phyloP scores from a whole-genome alignment of 1,140 invertebrate species.

The Elymnias hypermnestra region DNA sequence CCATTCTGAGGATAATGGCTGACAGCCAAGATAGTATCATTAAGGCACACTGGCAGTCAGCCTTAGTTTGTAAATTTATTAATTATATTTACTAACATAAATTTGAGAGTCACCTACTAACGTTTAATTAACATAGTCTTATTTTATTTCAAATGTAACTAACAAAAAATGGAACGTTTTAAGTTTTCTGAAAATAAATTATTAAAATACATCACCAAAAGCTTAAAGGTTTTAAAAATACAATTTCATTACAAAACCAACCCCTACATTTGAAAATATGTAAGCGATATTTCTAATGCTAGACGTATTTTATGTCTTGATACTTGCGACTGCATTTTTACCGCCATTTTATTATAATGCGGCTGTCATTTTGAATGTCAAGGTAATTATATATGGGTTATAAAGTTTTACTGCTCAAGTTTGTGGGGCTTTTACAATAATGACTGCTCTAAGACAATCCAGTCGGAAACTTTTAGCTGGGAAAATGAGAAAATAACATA shows the following conservation, averaged over 20 bases:
- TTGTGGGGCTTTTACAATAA: conserved; percentile 14
- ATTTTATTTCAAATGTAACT: too few species aligned
- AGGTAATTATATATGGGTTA: conserved; percentile 36
- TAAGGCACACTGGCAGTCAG: too few species aligned
- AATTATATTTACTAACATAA: too few species aligned
- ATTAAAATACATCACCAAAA: too few species aligned
- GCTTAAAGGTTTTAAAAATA: not conserved
- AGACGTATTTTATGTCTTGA: not conserved
- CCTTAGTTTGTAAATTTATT: too few species aligned
- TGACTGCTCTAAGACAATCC: conserved; percentile 5
- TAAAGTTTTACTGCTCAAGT: conserved; percentile 36
- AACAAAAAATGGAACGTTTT: too few species aligned
- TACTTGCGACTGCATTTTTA: conserved; percentile 27
- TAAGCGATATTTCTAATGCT: conserved; percentile 4
- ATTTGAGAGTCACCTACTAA: too few species aligned
- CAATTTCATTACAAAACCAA: not conserved
- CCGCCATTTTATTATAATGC: conserved; percentile 47
- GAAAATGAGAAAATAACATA: not conserved
- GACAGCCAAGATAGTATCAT: too few species aligned
- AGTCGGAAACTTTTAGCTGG: not conserved
- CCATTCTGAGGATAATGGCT: too few species aligned
- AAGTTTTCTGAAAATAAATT: too few species aligned
- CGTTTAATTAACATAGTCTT: too few species aligned
- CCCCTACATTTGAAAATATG: not conserved
- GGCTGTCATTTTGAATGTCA: conserved; percentile 39